Evolutionary conservation across 2,113 vertebrate species (phyloP), one percentile per base, ranked within the genome.

Genomic region (Micronisus gabar): DNA sequence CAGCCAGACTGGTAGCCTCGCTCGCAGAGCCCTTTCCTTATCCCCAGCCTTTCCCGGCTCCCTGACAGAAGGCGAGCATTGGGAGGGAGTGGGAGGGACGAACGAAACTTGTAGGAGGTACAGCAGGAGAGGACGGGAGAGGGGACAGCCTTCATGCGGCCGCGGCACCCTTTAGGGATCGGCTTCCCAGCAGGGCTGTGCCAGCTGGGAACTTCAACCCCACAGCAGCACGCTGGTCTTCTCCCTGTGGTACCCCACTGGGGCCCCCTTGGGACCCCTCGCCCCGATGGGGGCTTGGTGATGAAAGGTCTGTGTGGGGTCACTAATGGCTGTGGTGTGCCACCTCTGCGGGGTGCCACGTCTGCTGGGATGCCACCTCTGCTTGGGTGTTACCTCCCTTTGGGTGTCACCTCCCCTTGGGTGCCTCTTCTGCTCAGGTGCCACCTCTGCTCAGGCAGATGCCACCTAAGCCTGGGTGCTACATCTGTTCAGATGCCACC

Each of bases 41-140:
- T 98, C 97, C 98, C 97, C 93, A 97, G 95, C 86, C 97, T 98
- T 98, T 93, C 97, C 98, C 94, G 67, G 95, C 97, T 98, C 98
- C 98, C 98, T 98, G 97, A 98, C 98, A 97, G 98, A 87, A 72
- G 90, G 88, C 32, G 75, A 96, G 65, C 83, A 55, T 56, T 34
- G 98, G 53, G 97, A 98, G 96, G 97, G 98, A 98, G 99, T 98
- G 98, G 99, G 99, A 99, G 99, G 98, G 98, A 98, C 98, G 75
- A 56, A 93, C 22, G 78, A 52, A 87, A 45, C 81, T 56, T 67
- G 98, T 86, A 98, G 99, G 99, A 99, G 99, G 99, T 97, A 93
- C 93, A 83, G 93, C 41, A n/a, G 38, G 71, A 85, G 79, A 75
- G 32, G 74, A 47, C 29, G 58, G 79, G 22, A 56, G 85, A 43